Evolutionary conservation across 2,797 vertebrate species (phyloP).

Genomic region (Anisognathus igniventris): DNA sequence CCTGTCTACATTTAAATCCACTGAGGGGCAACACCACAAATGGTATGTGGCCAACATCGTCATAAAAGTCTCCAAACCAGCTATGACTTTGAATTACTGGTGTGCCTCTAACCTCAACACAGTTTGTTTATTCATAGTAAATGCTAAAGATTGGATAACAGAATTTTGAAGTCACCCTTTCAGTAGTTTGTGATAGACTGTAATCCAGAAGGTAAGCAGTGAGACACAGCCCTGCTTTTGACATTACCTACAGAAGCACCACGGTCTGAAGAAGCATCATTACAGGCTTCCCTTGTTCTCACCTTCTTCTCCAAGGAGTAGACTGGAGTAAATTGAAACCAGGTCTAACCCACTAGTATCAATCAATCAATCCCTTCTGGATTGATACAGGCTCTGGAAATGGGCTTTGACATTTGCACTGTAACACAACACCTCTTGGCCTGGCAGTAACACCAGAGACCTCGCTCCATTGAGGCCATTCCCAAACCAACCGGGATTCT

Average conservation of each 20-base stretch:
- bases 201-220: neutral
- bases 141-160: neutral
- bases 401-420: neutral
- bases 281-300: neutral
- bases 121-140: neutral
- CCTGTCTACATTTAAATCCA: neutral
- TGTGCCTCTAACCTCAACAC: neutral
- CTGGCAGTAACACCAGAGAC: neutral
- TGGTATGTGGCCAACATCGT: neutral
- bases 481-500: fast-evolving
- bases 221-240: neutral
- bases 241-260: neutral
- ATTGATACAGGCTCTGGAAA: neutral
- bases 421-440: neutral
- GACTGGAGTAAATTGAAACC: neutral
- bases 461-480: neutral
- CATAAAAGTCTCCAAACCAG: neutral
- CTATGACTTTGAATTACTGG: neutral
- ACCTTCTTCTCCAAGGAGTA: neutral
- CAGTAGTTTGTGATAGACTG: neutral
- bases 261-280: neutral
- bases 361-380: neutral
- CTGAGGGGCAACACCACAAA: neutral
- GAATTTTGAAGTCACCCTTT: neutral
- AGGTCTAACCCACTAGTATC: neutral